Percentiles rank a stretch among this genome's conserved stretches.
Evolutionary conservation across 2,113 vertebrate genomes (phyloP).

Genomic region (Octodon degus): DNA sequence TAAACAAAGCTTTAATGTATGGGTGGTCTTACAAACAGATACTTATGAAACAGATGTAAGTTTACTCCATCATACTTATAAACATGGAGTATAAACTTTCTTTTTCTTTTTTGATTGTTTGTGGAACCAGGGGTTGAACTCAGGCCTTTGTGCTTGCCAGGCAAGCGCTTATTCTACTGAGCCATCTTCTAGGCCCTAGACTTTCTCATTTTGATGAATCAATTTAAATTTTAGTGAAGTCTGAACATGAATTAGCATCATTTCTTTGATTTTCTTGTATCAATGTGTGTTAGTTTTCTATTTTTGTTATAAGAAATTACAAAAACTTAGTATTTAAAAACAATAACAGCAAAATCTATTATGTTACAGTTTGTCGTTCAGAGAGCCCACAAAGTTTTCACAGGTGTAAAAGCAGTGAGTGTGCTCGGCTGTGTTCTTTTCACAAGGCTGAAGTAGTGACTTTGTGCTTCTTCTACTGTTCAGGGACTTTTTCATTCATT

Average conservation of each 20-base stretch:
- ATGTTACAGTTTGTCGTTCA: not conserved
- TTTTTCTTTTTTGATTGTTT: too few species aligned
- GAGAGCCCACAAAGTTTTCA: not conserved
- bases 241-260: not conserved
- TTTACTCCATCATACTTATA: not conserved
- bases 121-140: too few species aligned
- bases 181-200: too few species aligned
- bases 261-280: not conserved
- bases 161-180: too few species aligned
- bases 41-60: not conserved
- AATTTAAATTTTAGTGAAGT: not conserved
- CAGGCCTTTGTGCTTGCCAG: too few species aligned
- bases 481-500: not conserved
- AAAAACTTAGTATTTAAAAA: not conserved
- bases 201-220: slow-evolving; percentile 22
- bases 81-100: not conserved
- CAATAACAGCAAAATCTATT: not conserved
- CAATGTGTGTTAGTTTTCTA: not conserved
- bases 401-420: not conserved
- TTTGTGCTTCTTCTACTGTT: not conserved
- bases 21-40: not conserved
- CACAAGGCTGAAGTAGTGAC: not conserved
- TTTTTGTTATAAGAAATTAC: not conserved
- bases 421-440: not conserved
- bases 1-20: not conserved